Evolutionary conservation across 2,888 invertebrate genomes (phyloP), one percentile per base, ranked within the genome.

Genomic region (Ommatoiulus sabulosus): DNA sequence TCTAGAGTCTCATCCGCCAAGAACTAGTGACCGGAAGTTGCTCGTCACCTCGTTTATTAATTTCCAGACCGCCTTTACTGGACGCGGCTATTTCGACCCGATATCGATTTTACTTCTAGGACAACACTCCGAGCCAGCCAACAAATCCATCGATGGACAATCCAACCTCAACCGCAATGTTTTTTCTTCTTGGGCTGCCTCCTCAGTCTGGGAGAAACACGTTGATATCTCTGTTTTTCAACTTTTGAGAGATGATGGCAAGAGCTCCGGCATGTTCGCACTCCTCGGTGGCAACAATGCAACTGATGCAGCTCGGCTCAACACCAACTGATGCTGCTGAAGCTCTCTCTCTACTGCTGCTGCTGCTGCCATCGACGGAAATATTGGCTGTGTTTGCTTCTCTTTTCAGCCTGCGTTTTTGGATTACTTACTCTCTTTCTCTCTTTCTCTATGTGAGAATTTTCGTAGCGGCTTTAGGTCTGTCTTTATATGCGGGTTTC

Each of bases 201-300:
- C 12, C 72, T 24, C 24, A n/a, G 20, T 24, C 72, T 3, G 17
- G n/a, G n/a, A 35, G 35, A 72, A 10, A 10, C 24, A n/a, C 72
- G 20, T 72, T 24, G 72, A 72, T 72, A 24, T 72, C 72, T 72
- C 24, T 72, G 24, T 72, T 72, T 63, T 57, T 24, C 72, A 72
- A 72, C 72, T 72, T 72, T 24, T n/a, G 1, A 8, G 24, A 72
- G 72, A 72, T 24, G 20, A 20, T 24, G 4, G 24, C 3, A 20
- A 63, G 20, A 72, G 24, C 72, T 6, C 72, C 24, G 72, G 72
- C 72, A 72, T 72, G 72, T 72, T 72, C 72, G 72, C 72, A 72
- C 72, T 72, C 72, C 10, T n/a, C 72, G 72, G 72, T 72, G 72
- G 72, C 72, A 72, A 72, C 72, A 72, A 72, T 72, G 72, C 72